These are phyloP conservation scores for Phycodurus eques DNA, from an alignment of 2,113 vertebrate genomes.

Conservation along the genomic window DNA sequence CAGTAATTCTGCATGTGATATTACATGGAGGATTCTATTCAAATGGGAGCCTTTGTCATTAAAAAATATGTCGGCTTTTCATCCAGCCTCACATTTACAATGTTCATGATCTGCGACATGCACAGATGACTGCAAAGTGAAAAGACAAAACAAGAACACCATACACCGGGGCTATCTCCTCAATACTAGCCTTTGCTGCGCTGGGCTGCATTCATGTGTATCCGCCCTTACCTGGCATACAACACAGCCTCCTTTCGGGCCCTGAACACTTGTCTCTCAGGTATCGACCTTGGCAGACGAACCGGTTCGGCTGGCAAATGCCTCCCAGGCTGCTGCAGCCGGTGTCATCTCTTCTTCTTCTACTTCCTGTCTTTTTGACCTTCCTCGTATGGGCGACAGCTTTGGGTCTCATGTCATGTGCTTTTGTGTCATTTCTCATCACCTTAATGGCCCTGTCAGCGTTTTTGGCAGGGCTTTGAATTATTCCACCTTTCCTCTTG, in stretches of 20 bases:
- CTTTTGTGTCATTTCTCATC: slow-evolving; percentile 23
- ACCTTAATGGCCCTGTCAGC: slow-evolving; percentile 12
- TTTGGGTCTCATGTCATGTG: slow-evolving; percentile 8
- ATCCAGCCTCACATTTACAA: background rate
- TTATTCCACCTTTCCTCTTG: slow-evolving; percentile 7
- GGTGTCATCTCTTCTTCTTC: slow-evolving; percentile 14
- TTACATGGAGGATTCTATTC: background rate
- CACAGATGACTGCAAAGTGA: background rate
- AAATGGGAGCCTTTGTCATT: background rate
- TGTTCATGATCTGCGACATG: background rate
- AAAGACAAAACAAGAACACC: background rate
- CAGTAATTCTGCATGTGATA: background rate
- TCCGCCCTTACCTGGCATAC: slow-evolving; percentile 56
- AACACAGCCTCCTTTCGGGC: slow-evolving; percentile 41
- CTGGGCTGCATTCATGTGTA: background rate
- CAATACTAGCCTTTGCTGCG: background rate
- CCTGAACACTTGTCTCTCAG: slow-evolving; percentile 47
- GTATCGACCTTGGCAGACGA: slow-evolving; percentile 56
- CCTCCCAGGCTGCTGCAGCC: slow-evolving; percentile 45
- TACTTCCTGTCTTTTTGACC: slow-evolving; percentile 19
- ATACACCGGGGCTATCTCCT: background rate
- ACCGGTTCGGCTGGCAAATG: slow-evolving; percentile 47
- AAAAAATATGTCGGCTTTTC: background rate
- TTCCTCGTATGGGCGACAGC: slow-evolving; percentile 13
- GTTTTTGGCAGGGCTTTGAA: slow-evolving; percentile 15